Base-by-base conservation (phyloP, 2,113 vertebrate genomes). In the Glareola pratincola region DNA sequence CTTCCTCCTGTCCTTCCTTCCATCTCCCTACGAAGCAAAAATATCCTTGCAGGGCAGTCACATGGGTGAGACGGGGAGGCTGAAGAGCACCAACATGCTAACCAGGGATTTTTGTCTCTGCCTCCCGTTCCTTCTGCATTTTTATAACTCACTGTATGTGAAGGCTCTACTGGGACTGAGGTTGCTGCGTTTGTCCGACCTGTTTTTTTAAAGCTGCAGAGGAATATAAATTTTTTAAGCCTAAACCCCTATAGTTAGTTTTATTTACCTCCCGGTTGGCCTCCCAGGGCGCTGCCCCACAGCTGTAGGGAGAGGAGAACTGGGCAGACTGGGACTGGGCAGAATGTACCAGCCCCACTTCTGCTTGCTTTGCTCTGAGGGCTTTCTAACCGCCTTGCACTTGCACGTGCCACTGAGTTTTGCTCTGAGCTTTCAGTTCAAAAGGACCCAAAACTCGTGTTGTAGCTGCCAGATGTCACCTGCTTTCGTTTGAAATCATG, bases 401-500 rank as follows among this genome's bases (percentile, higher is more conserved):
- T 93, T 45, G 64, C 30, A 12, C 9, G 0, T 53, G 39, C 51
- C 37, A 34, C 87, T 64, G 51, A 89, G 77, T 81, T 90, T 78
- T 60, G 17, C 87, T 94, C 79, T 92, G 53, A 94, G 88, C 56
- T 93, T n/a, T 78, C n/a, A 2, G 39, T 92, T 92, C 80, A 69
- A 69, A 94, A 91, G 27, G 57, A 62, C 66, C 29, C 53, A 45
- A 41, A 89, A 29, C 73, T 72, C 91, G 50, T 56, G 45, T 77
- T 0, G 0, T 51, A 75, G 71, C 57, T 87, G 86, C 53, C 4
- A 13, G 51, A 56, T 76, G 66, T 87, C 86, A 82, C 77, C 69
- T 76, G 57, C 92, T 95, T 94, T 89, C 80, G 53, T 92, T 89
- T 89, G 76, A 93, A 79, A 81, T 94, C 66, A 54, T 82, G 86